A percentile compares a stretch with the other conserved stretches of the same genome.
Conservation (phyloP, 1,140 invertebrate genomes). For the Lepidurus apus region DNA sequence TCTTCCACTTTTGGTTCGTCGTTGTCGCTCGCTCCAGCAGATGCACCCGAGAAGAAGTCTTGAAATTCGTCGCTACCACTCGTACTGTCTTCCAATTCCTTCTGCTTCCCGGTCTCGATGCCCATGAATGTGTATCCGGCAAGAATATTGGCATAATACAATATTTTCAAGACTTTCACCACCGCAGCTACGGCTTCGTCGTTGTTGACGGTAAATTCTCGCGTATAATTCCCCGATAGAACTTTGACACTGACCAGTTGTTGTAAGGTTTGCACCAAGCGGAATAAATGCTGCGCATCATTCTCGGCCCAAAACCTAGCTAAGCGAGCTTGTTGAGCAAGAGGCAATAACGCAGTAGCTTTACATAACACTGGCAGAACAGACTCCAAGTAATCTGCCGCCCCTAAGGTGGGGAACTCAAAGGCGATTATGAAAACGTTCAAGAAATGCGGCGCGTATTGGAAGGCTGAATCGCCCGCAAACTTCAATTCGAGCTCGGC, state of each 20-base stretch:
- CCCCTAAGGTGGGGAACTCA: slow-evolving; percentile 76
- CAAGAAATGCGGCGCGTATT: slow-evolving; percentile 51
- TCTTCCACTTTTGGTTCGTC: slow-evolving; percentile 45
- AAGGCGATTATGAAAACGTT: slow-evolving; percentile 82
- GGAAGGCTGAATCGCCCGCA: slow-evolving; percentile 34
- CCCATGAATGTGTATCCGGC: slow-evolving; percentile 52
- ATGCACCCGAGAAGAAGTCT: neutral
- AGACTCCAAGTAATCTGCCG: slow-evolving; percentile 72
- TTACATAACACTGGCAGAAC: slow-evolving; percentile 75
- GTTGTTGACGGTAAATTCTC: slow-evolving; percentile 73
- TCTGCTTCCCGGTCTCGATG: slow-evolving; percentile 10
- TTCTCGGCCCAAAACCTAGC: slow-evolving; percentile 71
- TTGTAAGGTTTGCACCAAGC: slow-evolving; percentile 72
- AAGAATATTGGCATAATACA: slow-evolving; percentile 84
- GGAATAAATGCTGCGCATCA: slow-evolving; percentile 60
- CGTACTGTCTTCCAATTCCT: slow-evolving; percentile 11
- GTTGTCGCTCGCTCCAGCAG: neutral
- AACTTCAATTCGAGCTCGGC: slow-evolving; percentile 65
- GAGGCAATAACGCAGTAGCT: slow-evolving; percentile 63
- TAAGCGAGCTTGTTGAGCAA: slow-evolving; percentile 71
- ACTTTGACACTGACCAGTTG: slow-evolving; percentile 73
- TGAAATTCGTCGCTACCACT: neutral
- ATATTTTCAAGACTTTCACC: slow-evolving; percentile 70
- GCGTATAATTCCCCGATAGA: slow-evolving; percentile 65
- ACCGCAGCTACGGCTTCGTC: slow-evolving; percentile 71